Base-by-base conservation (phyloP, 1,140 invertebrate species). In the Pseudomyrmex dendroicus region DNA sequence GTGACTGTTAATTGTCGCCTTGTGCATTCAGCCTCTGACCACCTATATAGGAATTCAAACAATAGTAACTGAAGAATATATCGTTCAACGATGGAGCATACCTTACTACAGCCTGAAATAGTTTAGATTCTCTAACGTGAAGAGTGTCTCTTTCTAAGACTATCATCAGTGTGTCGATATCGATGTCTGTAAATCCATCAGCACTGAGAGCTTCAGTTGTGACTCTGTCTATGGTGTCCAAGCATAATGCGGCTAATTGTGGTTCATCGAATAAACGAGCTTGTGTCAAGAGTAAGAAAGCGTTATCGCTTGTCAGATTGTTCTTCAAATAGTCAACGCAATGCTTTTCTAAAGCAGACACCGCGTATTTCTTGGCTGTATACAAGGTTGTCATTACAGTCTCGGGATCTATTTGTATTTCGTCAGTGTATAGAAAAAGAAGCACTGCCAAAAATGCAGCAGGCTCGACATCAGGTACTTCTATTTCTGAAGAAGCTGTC, bases 181-280 rank as follows among this genome's bases (percentile, higher is more conserved):
- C 98, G 86, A 98, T 97, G 90, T 98, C 98, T 4, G 96, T 96
- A 91, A 99, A 99, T 22, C 97, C 97, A 92, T 98, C 98, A 15
- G 98, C 97, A 89, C 95, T 95, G 1, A 98, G 91, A 8, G 97
- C 97, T 91, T 98, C 97, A 0, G 95, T 95, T 3, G 98, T 98
- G 89, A 97, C 96, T 91, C 97, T 97, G 91, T 98, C 98, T 85
- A 98, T 98, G 56, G 96, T 97, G 89, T 98, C 97, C 73, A 98
- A 94, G 90, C 98, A 98, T 15, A 98, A 93, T 1, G 96, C 95
- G 44, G 97, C 97, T 46, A 98, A 90, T 87, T 96, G 96, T 1
- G 96, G 96, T 91, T 98, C 97, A 92, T 98, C 97, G 94, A 98
- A 98, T 22, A 98, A 92, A 44, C 97, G 94, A 1, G 97, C 97